Evolutionary conservation across 2,888 invertebrate genomes (phyloP).

Genomic region (Cosmia trapezina): DNA sequence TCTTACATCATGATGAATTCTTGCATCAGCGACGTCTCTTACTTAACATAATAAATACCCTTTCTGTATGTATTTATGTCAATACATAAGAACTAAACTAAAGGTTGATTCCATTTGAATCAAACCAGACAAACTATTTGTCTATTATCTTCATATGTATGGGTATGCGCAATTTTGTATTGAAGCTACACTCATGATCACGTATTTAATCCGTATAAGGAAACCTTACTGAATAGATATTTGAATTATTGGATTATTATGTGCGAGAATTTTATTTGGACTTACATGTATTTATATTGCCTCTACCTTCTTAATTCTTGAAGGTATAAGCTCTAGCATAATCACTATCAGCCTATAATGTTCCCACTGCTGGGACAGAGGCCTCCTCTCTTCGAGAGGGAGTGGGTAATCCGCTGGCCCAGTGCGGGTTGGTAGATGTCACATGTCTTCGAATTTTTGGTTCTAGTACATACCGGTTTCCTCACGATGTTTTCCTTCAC

Average conservation of each 20-base stretch:
- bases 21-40: not conserved
- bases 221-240: constrained; percentile 18
- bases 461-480: too few relatives aligned
- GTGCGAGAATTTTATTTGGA: not conserved
- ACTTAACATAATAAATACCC: not conserved
- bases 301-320: too few relatives aligned
- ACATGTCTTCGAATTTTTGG: too few relatives aligned
- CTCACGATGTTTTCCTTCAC: too few relatives aligned
- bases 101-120: constrained; percentile 32
- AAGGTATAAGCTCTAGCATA: too few relatives aligned
- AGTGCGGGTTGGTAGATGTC: too few relatives aligned
- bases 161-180: constrained; percentile 7
- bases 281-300: too few relatives aligned
- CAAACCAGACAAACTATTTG: constrained; percentile 16
- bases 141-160: constrained; percentile 4
- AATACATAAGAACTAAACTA: constrained; percentile 3
- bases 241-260: constrained; percentile 12
- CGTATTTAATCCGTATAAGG: constrained; percentile 30
- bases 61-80: constrained; percentile 25
- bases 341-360: too few relatives aligned
- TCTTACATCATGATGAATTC: too few relatives aligned
- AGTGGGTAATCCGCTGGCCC: too few relatives aligned
- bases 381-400: too few relatives aligned
- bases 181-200: constrained; percentile 21
- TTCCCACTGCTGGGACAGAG: too few relatives aligned